Conservation (phyloP, 2,888 invertebrate species). For the Lochmaea capreae region DNA sequence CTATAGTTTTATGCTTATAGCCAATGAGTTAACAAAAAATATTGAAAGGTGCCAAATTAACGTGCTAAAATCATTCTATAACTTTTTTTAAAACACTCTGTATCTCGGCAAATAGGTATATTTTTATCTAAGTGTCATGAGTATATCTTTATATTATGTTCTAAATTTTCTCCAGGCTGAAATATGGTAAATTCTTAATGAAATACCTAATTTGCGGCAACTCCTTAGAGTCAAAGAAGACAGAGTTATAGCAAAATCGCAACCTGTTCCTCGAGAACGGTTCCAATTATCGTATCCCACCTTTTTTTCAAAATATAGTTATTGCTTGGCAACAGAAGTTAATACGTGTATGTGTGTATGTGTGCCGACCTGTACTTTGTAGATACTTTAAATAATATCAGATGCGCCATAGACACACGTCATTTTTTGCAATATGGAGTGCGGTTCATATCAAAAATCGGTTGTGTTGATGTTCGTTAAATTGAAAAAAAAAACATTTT, state of each 20-base stretch:
- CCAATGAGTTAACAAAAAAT: too few species aligned
- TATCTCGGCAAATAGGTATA: too few species aligned
- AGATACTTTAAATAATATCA: slow-evolving; percentile 33
- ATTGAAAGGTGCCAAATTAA: too few species aligned
- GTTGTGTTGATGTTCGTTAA: background rate
- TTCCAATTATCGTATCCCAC: slow-evolving; percentile 19
- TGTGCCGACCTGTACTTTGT: slow-evolving; percentile 34
- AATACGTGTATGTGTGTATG: slow-evolving; percentile 27
- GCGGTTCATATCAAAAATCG: slow-evolving; percentile 8
- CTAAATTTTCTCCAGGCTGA: too few species aligned
- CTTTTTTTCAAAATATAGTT: slow-evolving; percentile 19
- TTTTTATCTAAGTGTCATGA: too few species aligned
- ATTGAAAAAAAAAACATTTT: background rate
- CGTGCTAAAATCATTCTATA: too few species aligned
- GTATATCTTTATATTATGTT: too few species aligned
- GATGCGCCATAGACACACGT: slow-evolving; percentile 32
- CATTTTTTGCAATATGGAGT: slow-evolving; percentile 34
- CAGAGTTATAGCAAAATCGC: background rate
- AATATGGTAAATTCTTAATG: too few species aligned
- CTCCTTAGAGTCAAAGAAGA: too few species aligned
- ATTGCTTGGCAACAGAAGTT: slow-evolving; percentile 36
- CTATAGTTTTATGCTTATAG: too few species aligned
- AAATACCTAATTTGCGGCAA: too few species aligned
- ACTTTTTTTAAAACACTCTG: too few species aligned
- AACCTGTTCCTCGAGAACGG: slow-evolving; percentile 15